A percentile compares a stretch with the other conserved stretches of the same genome.
Conservation (phyloP, 2,113 vertebrate genomes). For the Tachysurus vachellii region DNA sequence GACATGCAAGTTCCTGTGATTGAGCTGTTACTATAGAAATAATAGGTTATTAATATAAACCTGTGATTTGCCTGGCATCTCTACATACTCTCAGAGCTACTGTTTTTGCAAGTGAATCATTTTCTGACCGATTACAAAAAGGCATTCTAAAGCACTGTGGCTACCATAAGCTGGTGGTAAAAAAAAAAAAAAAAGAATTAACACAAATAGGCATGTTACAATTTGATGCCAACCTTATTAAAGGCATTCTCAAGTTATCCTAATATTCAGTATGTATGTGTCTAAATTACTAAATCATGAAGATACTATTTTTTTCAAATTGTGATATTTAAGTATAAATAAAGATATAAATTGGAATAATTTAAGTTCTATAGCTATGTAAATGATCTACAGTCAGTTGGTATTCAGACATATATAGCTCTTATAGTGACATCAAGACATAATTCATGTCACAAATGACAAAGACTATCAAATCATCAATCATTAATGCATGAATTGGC, state of each 20-base stretch:
- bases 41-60: slow-evolving; percentile 12
- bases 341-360: neutral
- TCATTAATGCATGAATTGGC: neutral
- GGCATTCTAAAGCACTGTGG: neutral
- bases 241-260: neutral
- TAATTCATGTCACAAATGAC: neutral
- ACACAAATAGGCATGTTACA: neutral
- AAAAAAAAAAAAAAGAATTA: neutral
- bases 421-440: neutral
- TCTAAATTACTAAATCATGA: neutral
- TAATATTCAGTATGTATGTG: neutral
- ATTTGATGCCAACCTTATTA: neutral
- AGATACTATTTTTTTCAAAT: neutral
- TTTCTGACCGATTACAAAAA: neutral
- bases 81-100: neutral
- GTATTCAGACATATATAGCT: neutral
- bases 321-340: neutral
- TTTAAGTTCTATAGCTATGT: neutral
- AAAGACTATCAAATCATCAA: slow-evolving; percentile 7
- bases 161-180: too few species aligned
- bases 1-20: slow-evolving; percentile 9
- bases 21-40: slow-evolving; percentile 28
- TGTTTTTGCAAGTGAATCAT: neutral
- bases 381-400: neutral
- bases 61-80: slow-evolving; percentile 9